Evolutionary conservation across 1,140 invertebrate genomes (phyloP).

Genomic region (Riptortus pedestris): DNA sequence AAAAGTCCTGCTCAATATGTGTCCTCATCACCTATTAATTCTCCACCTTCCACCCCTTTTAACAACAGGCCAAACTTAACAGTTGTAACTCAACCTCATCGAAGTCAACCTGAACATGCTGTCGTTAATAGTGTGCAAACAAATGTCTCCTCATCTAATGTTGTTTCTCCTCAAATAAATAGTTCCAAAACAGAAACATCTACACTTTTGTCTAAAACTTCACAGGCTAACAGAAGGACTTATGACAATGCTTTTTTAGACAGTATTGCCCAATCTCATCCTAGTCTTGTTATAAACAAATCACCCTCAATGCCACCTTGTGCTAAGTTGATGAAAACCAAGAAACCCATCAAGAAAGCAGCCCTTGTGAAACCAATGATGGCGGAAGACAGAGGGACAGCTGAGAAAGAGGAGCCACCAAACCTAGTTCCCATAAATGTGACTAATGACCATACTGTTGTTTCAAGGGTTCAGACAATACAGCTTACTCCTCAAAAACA

Average conservation of each 20-base stretch:
- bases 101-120: slow-evolving; percentile 13
- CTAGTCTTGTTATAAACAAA: slow-evolving; percentile 34
- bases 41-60: slow-evolving; percentile 27
- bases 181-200: neutral
- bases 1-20: slow-evolving; percentile 27
- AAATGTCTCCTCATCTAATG: neutral
- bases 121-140: neutral
- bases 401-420: slow-evolving; percentile 24
- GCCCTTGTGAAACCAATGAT: slow-evolving; percentile 36
- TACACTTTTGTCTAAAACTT: neutral
- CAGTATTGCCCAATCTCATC: slow-evolving; percentile 33
- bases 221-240: slow-evolving; percentile 18
- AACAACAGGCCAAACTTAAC: slow-evolving; percentile 33
- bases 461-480: slow-evolving; percentile 47
- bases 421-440: slow-evolving; percentile 25
- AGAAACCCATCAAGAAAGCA: slow-evolving; percentile 33
- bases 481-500: slow-evolving; percentile 50
- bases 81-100: slow-evolving; percentile 30
- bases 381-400: slow-evolving; percentile 25
- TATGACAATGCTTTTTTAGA: slow-evolving; percentile 34
- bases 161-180: neutral
- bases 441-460: slow-evolving; percentile 22
- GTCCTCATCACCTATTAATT: slow-evolving; percentile 18
- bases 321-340: slow-evolving; percentile 28
- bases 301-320: slow-evolving; percentile 14